Conservation (phyloP, 2,113 vertebrate genomes). For the cat (Felis catus) region DNA sequence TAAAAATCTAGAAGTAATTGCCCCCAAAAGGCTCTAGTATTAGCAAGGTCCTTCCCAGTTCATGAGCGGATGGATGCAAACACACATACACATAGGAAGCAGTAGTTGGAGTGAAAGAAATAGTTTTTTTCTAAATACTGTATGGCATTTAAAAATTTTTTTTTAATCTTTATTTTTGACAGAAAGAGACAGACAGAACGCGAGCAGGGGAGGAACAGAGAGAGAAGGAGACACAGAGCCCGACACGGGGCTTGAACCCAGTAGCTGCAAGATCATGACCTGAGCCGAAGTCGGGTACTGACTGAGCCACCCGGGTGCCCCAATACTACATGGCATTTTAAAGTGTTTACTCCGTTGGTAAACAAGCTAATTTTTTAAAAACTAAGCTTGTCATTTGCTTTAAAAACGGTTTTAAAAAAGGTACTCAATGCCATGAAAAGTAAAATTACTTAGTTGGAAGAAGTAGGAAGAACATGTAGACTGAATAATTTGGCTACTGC, state of each 20-base stretch:
- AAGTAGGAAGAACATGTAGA: neutral
- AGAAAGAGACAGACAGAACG: too few species aligned
- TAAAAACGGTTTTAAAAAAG: neutral
- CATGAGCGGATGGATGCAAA: neutral
- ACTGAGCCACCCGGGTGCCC: too few species aligned
- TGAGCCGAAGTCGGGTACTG: too few species aligned
- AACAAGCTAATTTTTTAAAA: neutral
- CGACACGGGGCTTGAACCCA: too few species aligned
- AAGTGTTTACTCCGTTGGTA: neutral
- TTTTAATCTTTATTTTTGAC: too few species aligned
- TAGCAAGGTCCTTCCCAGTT: neutral
- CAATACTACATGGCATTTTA: neutral
- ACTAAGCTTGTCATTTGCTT: neutral
- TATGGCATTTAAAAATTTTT: neutral
- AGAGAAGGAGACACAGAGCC: too few species aligned
- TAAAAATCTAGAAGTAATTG: neutral
- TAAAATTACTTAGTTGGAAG: neutral
- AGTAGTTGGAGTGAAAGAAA: neutral
- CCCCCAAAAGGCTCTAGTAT: neutral
- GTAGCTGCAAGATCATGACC: too few species aligned
- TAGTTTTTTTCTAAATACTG: neutral
- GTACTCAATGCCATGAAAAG: neutral
- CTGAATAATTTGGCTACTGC: neutral
- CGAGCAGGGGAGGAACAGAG: too few species aligned
- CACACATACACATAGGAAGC: neutral